These are phyloP conservation scores for Diaphora mendica DNA, from an alignment of 2,888 invertebrate species.

Conservation along the genomic window DNA sequence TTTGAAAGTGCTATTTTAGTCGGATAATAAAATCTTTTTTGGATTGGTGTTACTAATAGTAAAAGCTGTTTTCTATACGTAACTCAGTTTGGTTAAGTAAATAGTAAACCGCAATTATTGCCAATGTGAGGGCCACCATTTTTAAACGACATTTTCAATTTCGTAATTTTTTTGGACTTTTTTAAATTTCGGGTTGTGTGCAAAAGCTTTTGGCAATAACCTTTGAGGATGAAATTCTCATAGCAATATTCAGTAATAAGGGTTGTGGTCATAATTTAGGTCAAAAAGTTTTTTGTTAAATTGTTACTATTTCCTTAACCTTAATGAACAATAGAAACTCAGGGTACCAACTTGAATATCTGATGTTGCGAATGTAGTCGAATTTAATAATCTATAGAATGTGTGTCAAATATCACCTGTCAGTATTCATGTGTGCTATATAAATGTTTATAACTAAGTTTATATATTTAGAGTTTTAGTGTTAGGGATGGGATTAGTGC, in stretches of 20 bases:
- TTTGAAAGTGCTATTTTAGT: constrained; percentile 32
- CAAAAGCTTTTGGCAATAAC: background rate
- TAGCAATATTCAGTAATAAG: background rate
- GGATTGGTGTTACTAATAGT: constrained; percentile 17
- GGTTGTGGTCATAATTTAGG: background rate
- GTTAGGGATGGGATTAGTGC: constrained; percentile 32
- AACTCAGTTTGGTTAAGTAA: constrained; percentile 2
- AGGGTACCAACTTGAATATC: constrained; percentile 45
- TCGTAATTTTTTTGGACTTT: background rate
- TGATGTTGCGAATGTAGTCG: constrained; percentile 36
- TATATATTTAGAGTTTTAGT: constrained; percentile 45
- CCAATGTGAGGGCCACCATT: background rate
- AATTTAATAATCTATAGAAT: constrained; percentile 32
- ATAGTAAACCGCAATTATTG: background rate
- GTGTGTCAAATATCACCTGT: constrained; percentile 56
- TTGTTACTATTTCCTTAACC: constrained; percentile 15
- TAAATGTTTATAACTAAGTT: constrained; percentile 46
- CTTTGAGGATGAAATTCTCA: background rate
- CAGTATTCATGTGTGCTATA: constrained; percentile 59
- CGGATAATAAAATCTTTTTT: constrained; percentile 9
- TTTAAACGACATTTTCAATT: background rate
- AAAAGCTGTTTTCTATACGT: constrained; percentile 1
- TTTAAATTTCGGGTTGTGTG: background rate
- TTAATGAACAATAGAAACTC: constrained; percentile 26
- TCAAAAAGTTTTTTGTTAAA: background rate